Conservation (phyloP, 2,888 invertebrate species). For the Selenia dentaria region DNA sequence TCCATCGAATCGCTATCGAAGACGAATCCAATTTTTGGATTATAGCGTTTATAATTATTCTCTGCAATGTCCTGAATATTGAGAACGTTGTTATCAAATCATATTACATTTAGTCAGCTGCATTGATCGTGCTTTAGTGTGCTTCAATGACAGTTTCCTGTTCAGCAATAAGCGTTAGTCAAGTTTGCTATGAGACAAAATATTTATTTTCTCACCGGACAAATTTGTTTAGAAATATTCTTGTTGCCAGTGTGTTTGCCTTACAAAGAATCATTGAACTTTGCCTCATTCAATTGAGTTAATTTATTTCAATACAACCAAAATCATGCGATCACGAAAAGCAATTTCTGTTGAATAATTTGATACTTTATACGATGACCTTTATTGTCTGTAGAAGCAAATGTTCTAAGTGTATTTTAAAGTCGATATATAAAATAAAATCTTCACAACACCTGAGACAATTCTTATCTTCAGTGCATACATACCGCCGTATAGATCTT, state of each 20-base stretch:
- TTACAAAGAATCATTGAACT: slow-evolving; percentile 25
- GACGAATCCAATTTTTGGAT: slow-evolving; percentile 74
- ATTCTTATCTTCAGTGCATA: slow-evolving; percentile 45
- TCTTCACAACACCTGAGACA: slow-evolving; percentile 2
- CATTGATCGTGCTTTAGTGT: slow-evolving; percentile 26
- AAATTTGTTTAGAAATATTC: too few species aligned
- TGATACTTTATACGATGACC: slow-evolving; percentile 16
- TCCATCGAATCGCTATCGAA: slow-evolving; percentile 57
- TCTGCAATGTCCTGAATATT: slow-evolving; percentile 72
- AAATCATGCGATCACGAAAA: slow-evolving; percentile 56
- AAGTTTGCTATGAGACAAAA: slow-evolving; percentile 5
- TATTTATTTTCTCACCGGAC: too few species aligned
- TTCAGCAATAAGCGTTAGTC: slow-evolving; percentile 59
- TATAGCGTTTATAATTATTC: slow-evolving; percentile 58
- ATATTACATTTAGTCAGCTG: slow-evolving; percentile 9
- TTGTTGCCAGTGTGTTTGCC: neutral
- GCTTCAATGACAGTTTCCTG: neutral
- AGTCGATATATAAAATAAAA: too few species aligned
- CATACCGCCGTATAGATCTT: slow-evolving; percentile 62
- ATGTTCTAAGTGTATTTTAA: too few species aligned
- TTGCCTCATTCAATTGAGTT: slow-evolving; percentile 32
- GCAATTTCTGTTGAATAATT: slow-evolving; percentile 27
- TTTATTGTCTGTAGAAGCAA: slow-evolving; percentile 13
- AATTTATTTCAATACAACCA: slow-evolving; percentile 27
- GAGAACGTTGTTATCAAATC: slow-evolving; percentile 51